Percentiles rank a stretch among this genome's conserved stretches.
Conservation (phyloP, 2,113 vertebrate species). For the Planiliza haematocheilus region DNA sequence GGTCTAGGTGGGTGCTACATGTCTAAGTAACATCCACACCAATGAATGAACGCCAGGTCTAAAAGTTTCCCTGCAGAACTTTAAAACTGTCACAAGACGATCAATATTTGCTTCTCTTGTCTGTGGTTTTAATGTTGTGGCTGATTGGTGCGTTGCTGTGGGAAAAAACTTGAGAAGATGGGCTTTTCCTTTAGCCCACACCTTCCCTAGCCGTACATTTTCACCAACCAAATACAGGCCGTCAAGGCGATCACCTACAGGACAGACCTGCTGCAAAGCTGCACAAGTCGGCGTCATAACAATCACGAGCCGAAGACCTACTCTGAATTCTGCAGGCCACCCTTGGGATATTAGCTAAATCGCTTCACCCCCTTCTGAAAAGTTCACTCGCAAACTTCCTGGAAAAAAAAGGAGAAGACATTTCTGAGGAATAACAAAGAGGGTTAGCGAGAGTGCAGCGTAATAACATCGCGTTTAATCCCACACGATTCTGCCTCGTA, state of each 20-base stretch:
- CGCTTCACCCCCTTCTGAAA: slow-evolving; percentile 66
- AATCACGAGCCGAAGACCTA: slow-evolving; percentile 50
- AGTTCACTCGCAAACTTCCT: slow-evolving; percentile 78
- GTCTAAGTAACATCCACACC: no score
- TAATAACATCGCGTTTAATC: slow-evolving; percentile 72
- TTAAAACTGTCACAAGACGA: no score
- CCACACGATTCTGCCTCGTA: slow-evolving; percentile 48
- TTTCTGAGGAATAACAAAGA: slow-evolving; percentile 72
- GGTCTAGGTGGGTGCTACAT: no score
- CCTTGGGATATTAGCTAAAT: slow-evolving; percentile 71
- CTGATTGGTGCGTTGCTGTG: no score
- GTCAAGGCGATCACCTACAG: slow-evolving; percentile 15
- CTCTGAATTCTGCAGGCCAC: slow-evolving; percentile 63
- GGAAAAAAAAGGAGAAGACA: slow-evolving; percentile 63
- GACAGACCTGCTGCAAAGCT: neutral
- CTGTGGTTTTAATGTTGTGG: no score
- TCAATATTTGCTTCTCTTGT: no score
- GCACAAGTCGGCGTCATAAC: slow-evolving; percentile 37
- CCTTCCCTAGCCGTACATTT: neutral
- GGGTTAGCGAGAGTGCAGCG: slow-evolving; percentile 57
- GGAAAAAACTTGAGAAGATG: no score
- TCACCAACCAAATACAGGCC: neutral
- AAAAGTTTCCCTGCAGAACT: no score
- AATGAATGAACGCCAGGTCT: no score
- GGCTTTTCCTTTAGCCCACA: no score